Evolutionary conservation across 2,113 vertebrate species (phyloP).

Genomic region (Bujurquina vittata): DNA sequence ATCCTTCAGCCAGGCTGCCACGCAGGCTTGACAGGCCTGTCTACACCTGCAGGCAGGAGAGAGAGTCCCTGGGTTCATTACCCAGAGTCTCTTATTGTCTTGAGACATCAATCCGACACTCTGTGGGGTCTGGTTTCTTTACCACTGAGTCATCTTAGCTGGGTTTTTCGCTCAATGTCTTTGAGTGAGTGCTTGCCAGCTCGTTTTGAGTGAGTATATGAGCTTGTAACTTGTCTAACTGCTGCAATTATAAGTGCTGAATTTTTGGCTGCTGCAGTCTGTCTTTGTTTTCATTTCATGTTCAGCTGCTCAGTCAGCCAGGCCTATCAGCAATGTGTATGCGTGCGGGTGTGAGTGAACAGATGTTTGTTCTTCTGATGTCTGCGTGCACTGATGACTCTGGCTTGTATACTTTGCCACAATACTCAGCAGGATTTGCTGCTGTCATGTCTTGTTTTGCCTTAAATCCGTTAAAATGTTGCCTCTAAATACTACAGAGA

Average conservation of each 20-base stretch:
- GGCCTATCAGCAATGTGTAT: conserved; percentile 2
- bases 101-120: conserved; percentile 33
- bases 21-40: conserved; percentile 32
- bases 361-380: conserved; percentile 27
- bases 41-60: conserved; percentile 51
- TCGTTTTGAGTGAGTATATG: conserved; percentile 38
- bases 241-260: conserved; percentile 42
- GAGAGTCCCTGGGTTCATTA: conserved; percentile 37
- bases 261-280: conserved; percentile 41
- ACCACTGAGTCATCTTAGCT: conserved; percentile 58
- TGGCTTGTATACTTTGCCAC: conserved; percentile 24
- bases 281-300: conserved; percentile 55
- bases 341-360: background rate
- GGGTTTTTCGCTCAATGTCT: conserved; percentile 27
- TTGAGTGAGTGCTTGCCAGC: conserved; percentile 23
- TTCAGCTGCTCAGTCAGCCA: conserved; percentile 18
- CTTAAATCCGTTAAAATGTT: conserved; percentile 39
- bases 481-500: conserved; percentile 35
- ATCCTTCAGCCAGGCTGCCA: conserved; percentile 31
- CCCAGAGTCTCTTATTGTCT: conserved; percentile 47
- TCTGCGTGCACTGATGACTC: background rate
- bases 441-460: conserved; percentile 44
- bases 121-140: conserved; percentile 54
- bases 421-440: conserved; percentile 1
- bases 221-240: conserved; percentile 48